Percentiles rank a stretch among this genome's conserved stretches.
Evolutionary conservation across 1,140 invertebrate genomes (phyloP).

Genomic region (Drosophila lini): DNA sequence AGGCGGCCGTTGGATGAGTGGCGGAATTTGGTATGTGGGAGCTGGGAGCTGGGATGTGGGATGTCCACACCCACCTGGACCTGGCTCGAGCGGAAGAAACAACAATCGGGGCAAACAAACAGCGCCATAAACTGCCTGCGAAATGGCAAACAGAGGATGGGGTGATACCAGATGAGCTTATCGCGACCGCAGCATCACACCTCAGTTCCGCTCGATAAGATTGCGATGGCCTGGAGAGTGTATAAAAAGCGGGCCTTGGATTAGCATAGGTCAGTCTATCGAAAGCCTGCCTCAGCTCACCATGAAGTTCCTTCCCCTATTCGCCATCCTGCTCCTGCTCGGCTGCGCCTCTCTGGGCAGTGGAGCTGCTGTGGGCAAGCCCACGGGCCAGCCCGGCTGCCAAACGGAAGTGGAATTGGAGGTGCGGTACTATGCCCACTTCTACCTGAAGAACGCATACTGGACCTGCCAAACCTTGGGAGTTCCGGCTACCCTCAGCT

Average conservation of each 20-base stretch:
- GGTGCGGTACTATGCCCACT: conserved; percentile 48
- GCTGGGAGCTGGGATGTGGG: neutral
- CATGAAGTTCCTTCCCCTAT: conserved; percentile 51
- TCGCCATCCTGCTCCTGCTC: conserved; percentile 41
- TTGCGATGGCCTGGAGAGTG: conserved; percentile 8
- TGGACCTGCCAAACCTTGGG: conserved; percentile 55
- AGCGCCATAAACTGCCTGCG: conserved; percentile 63
- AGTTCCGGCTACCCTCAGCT: conserved; percentile 37
- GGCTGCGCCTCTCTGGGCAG: conserved; percentile 10
- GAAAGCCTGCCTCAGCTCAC: conserved; percentile 7
- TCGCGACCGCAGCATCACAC: conserved; percentile 52
- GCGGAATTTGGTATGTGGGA: neutral
- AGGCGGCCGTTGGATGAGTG: conserved; percentile 12
- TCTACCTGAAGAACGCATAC: conserved; percentile 53
- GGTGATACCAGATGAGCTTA: conserved; percentile 28
- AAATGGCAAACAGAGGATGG: conserved; percentile 42
- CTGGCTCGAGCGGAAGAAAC: conserved; percentile 32
- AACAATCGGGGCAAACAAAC: conserved; percentile 67
- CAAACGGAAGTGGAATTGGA: conserved; percentile 60
- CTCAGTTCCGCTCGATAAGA: conserved; percentile 68
- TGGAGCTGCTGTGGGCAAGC: conserved; percentile 35
- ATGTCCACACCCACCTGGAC: conserved; percentile 19
- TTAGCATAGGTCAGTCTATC: conserved; percentile 64
- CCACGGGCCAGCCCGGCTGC: conserved; percentile 70
- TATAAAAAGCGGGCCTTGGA: conserved; percentile 52